These are phyloP conservation scores for Drosophila pachea DNA, from an alignment of 1,140 invertebrate species.

Conservation along the genomic window DNA sequence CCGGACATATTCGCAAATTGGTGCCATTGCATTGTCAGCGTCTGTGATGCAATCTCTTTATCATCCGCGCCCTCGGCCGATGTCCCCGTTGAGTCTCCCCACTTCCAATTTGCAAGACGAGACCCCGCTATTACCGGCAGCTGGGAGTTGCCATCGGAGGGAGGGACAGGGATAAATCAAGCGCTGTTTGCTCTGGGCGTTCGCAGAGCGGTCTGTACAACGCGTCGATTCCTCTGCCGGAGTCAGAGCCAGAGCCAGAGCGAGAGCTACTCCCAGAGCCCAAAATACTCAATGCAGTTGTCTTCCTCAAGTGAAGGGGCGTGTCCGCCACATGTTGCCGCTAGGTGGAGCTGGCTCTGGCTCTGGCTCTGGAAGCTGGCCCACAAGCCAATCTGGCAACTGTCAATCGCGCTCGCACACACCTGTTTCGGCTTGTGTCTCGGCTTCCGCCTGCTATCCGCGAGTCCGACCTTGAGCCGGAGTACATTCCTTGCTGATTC, in stretches of 20 bases:
- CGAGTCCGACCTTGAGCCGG: conserved; percentile 56
- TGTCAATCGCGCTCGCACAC: conserved; percentile 64
- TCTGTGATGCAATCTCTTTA: conserved; percentile 55
- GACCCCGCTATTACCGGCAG: conserved; percentile 56
- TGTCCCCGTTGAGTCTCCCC: not conserved
- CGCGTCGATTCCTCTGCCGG: conserved; percentile 31
- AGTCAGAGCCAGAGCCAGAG: not conserved
- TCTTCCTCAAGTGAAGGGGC: conserved; percentile 54
- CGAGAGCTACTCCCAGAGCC: conserved; percentile 9
- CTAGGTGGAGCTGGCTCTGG: conserved; percentile 22
- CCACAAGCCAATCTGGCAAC: conserved; percentile 67
- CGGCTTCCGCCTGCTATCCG: conserved; percentile 18
- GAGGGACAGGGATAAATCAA: conserved; percentile 34
- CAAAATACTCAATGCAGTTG: conserved; percentile 54
- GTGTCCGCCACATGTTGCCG: conserved; percentile 35
- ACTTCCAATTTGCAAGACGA: conserved; percentile 46
- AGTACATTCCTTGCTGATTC: conserved; percentile 17
- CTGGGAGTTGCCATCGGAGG: not conserved
- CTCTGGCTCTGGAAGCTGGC: conserved; percentile 7
- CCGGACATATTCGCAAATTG: conserved; percentile 57
- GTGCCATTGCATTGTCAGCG: conserved; percentile 30
- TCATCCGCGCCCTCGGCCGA: conserved; percentile 20
- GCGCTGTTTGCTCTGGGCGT: conserved; percentile 65
- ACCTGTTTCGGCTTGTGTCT: conserved; percentile 42
- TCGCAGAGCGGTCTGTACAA: conserved; percentile 45